Base-by-base conservation (phyloP, 2,888 invertebrate species). In the Pollenia labialis region DNA sequence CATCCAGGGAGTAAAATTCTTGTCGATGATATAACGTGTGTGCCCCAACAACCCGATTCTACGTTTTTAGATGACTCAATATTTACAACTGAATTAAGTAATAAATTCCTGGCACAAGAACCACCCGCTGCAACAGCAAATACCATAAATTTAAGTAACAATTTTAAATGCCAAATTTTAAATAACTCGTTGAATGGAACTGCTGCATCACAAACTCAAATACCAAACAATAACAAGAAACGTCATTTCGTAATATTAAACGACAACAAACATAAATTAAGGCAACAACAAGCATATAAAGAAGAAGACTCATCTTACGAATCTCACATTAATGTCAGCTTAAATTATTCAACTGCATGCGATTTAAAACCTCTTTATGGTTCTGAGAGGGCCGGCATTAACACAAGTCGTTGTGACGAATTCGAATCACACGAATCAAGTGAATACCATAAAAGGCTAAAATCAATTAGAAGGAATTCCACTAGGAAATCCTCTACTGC, bases 151-250 rank as follows among this genome's bases (percentile, higher is more conserved):
- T 23, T 68, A 74, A 54, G 23, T 54, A 75, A 56, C 44, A 80
- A 60, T 16, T 52, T 68, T 48, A 74, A 85, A 54, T 74, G 84
- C 60, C 66, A 80, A 68, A 62, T 75, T 74, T 62, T 74, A 4
- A 74, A 69, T 62, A 85, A 54, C 23, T 54, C 68, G 68, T 48
- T 48, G 44, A 58, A 23, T 48, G 32, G 16, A 46, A 2, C 16
- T 66, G 14, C 44, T 9, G n/a, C 42, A 56, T 16, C 14, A 58
- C 48, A 74, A 74, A 18, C 6, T 10, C 46, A 32, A 74, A 56
- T 56, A 14, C n/a, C 81, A 81, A 46, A 11, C 18, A 58, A 42
- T 6, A 50, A 50, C 16, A 64, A 64, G 12, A 83, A 79, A 44
- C 66, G 11, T 7, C 56, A 72, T 0, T 66, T 18, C 4, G 56